Base-by-base conservation (phyloP, 2,113 vertebrate species). In the Petaurus breviceps region DNA sequence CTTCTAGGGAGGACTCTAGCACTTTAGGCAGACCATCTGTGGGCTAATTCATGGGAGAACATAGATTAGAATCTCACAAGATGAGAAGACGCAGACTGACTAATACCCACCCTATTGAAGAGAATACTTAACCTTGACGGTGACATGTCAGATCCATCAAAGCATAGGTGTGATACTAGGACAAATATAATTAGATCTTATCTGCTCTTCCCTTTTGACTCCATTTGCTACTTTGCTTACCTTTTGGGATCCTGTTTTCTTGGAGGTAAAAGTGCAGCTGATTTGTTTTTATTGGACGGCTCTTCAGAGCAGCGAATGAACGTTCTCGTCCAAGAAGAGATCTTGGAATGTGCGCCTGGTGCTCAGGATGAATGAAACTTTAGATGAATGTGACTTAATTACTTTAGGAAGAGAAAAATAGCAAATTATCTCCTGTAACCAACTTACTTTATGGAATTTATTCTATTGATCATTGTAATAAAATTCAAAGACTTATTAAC, bases 391-490 rank as follows among this genome's bases (percentile, higher is more conserved):
- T 98, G 96, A 98, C 98, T 98, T 98, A 98, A 98, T 99, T 98
- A 98, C 95, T 98, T 98, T 91, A 94, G 96, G 96, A 95, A 95
- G 92, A 97, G 95, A 96, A 95, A 95, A 97, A 97, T 94, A 95
- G 97, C 97, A 97, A 96, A 98, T 98, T 98, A 97, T 98, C 96
- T 98, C 97, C 96, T 94, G 37, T 97, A 97, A 96, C 95, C 96
- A 98, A 97, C 98, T 98, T 97, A 98, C 97, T 97, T 98, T 98
- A 94, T 47, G 93, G 98, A 98, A 98, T 98, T 98, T 98, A 97
- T 95, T 97, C 98, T 98, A 98, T 98, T 99, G 98, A 98, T 99
- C 98, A 98, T 97, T 98, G 94, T 98, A 98, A 98, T 98, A 98
- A 98, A 98, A 98, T 98, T 97, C 97, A 97, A 98, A 98, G 97